Conservation (phyloP, 2,113 vertebrate species). For the Atractosteus spatula region DNA sequence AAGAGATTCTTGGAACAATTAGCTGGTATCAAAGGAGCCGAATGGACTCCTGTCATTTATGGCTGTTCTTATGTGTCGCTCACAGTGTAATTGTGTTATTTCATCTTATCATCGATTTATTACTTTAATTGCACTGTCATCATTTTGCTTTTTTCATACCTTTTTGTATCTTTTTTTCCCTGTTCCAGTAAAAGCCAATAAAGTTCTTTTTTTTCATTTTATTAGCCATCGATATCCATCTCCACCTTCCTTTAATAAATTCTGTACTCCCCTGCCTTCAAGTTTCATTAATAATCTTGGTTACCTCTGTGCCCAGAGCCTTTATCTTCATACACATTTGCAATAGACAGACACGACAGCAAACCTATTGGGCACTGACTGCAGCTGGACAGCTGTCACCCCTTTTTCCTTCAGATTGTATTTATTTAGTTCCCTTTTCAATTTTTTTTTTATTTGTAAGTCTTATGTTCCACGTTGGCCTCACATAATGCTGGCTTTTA, state of each 20-base stretch:
- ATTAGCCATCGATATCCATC: constrained; percentile 6
- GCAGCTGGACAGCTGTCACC: constrained; percentile 1
- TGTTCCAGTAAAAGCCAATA: constrained; percentile 1
- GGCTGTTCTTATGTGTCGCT: not conserved
- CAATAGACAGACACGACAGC: not conserved
- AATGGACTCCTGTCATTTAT: too few species aligned
- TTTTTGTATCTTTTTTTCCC: not conserved
- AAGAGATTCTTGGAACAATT: too few species aligned
- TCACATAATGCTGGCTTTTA: not conserved
- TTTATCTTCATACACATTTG: not conserved
- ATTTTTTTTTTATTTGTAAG: not conserved
- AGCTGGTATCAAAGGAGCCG: too few species aligned
- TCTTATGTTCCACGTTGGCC: not conserved
- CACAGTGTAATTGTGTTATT: not conserved
- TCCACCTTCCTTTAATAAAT: constrained; percentile 4
- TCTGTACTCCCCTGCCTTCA: not conserved
- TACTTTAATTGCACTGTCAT: not conserved
- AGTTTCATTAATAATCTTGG: not conserved
- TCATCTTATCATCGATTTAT: not conserved
- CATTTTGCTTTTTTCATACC: not conserved
- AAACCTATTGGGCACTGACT: not conserved
- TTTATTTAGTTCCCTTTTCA: not conserved
- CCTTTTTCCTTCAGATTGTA: not conserved
- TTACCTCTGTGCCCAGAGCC: constrained; percentile 3
- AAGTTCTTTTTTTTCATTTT: not conserved